phyloP scores from a whole-genome alignment of 2,888 invertebrate genomes.

The Acanthopleura granulata region DNA sequence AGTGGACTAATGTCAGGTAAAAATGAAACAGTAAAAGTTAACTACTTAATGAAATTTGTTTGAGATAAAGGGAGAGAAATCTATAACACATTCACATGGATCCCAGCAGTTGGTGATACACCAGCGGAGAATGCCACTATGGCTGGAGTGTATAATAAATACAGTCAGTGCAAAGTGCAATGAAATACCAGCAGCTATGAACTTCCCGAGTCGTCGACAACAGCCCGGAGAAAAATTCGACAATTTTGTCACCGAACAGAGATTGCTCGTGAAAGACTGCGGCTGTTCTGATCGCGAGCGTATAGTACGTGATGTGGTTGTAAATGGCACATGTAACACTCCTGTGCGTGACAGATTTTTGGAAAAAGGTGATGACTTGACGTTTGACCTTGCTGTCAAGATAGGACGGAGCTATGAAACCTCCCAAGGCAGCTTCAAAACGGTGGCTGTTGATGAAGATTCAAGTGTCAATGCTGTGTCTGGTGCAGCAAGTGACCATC shows the following conservation, averaged over 20 bases:
- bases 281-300: not conserved
- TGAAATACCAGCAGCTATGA: too few relatives aligned
- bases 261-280: constrained; percentile 8
- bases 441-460: too few relatives aligned
- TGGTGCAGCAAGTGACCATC: too few relatives aligned
- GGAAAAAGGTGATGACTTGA: constrained; percentile 1
- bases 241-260: not conserved
- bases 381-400: not conserved
- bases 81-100: not conserved
- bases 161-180: not conserved
- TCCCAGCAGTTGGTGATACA: not conserved
- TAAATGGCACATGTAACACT: not conserved
- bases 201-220: not conserved
- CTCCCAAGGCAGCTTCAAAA: too few relatives aligned
- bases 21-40: too few relatives aligned
- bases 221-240: not conserved
- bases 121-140: not conserved
- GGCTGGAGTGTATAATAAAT: not conserved
- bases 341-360: not conserved
- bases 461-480: too few relatives aligned
- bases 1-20: too few relatives aligned
- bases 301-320: not conserved
- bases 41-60: too few relatives aligned
- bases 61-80: too few relatives aligned
- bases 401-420: not conserved